Conservation (phyloP, 2,797 vertebrate genomes). For the Sebastes variabilis region DNA sequence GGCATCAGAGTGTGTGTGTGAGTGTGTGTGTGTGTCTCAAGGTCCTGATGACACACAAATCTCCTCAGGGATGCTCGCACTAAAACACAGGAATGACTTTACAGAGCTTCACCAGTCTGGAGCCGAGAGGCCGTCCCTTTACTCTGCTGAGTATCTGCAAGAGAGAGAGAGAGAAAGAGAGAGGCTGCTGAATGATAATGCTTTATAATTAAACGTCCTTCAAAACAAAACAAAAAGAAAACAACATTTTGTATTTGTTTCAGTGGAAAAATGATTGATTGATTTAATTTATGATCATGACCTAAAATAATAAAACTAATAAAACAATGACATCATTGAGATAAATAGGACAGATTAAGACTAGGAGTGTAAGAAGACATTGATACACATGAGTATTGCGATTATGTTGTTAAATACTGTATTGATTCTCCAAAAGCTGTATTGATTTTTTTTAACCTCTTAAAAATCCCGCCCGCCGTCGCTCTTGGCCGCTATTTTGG, state of each 20-base stretch:
- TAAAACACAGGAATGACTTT: conserved; percentile 22
- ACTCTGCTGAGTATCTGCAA: conserved; percentile 37
- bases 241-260: not conserved
- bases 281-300: not conserved
- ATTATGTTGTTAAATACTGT: no score
- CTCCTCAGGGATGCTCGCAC: conserved; percentile 33
- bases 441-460: no score
- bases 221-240: not conserved
- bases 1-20: conserved; percentile 7
- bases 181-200: not conserved
- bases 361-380: no score
- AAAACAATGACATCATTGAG: not conserved
- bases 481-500: no score
- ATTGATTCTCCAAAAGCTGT: no score
- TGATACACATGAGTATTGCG: no score
- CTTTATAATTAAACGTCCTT: not conserved
- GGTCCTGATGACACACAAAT: conserved; percentile 51
- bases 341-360: not conserved
- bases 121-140: not conserved
- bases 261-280: not conserved
- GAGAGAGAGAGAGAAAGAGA: not conserved
- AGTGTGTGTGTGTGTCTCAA: conserved; percentile 26
- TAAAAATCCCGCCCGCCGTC: no score
- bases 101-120: conserved; percentile 22
- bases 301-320: not conserved